Conservation (phyloP, 2,888 invertebrate genomes). For the Epinotia nisella region DNA sequence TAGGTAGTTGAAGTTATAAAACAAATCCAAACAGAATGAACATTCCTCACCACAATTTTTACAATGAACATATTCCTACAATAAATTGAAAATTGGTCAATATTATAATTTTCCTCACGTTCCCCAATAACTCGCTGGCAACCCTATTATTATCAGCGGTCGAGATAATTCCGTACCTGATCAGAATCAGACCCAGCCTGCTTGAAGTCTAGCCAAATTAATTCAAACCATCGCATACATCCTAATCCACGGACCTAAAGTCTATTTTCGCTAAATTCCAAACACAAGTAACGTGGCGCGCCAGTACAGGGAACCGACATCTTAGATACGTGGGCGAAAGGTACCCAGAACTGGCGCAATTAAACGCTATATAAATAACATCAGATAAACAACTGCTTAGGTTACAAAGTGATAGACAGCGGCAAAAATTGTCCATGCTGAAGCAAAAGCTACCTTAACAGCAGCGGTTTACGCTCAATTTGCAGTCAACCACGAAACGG, state of each 20-base stretch:
- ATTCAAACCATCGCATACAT: slow-evolving; percentile 2
- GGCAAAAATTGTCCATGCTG: neutral
- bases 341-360: slow-evolving; percentile 61
- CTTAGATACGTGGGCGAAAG: slow-evolving; percentile 59
- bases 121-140: slow-evolving; percentile 16
- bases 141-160: slow-evolving; percentile 28
- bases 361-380: slow-evolving; percentile 48
- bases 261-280: neutral
- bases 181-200: slow-evolving; percentile 25
- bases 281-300: neutral
- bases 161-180: slow-evolving; percentile 33
- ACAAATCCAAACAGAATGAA: neutral
- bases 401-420: slow-evolving; percentile 21
- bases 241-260: slow-evolving; percentile 11
- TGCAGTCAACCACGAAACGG: neutral
- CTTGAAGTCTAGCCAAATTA: neutral
- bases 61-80: neutral
- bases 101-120: slow-evolving; percentile 31
- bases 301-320: slow-evolving; percentile 49
- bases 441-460: neutral
- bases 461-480: neutral
- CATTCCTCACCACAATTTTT: neutral
- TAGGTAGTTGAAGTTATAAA: too few relatives aligned
- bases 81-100: slow-evolving; percentile 3
- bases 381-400: slow-evolving; percentile 41